Evolutionary conservation across 2,113 vertebrate species (phyloP).

Genomic region (Rhinoptilus africanus): DNA sequence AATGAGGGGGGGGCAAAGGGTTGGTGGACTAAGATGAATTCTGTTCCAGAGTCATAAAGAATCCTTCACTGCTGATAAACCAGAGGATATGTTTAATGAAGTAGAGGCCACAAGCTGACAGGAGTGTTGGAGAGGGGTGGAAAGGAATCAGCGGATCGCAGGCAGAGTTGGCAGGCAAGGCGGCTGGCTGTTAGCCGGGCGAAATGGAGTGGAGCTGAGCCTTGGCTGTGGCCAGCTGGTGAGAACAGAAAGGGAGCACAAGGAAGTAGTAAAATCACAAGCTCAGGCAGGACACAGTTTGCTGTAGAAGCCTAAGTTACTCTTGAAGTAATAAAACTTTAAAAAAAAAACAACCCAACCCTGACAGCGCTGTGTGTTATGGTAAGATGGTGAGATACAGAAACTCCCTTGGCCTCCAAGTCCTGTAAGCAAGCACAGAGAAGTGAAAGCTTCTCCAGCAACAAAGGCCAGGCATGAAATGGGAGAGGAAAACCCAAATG

Average conservation of each 20-base stretch:
- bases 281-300: not conserved
- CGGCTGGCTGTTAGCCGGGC: conserved; percentile 43
- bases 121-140: conserved; percentile 46
- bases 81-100: conserved; percentile 64
- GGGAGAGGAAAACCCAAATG: not conserved
- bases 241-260: conserved; percentile 5
- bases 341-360: not conserved
- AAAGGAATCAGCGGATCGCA: conserved; percentile 48
- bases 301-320: not conserved
- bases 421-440: not conserved
- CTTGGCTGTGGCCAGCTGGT: conserved; percentile 65
- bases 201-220: conserved; percentile 55
- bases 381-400: not conserved
- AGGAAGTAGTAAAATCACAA: conserved; percentile 38
- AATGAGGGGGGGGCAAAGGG: not conserved
- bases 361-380: not conserved
- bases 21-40: not conserved
- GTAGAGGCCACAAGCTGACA: conserved; percentile 53
- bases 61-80: conserved; percentile 35
- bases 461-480: not conserved
- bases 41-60: conserved; percentile 11
- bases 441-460: not conserved
- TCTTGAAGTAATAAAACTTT: not conserved
- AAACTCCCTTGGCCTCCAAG: not conserved
- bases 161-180: conserved; percentile 63